Evolutionary conservation across 2,888 invertebrate genomes (phyloP).

Genomic region (Lycaena phlaeas): DNA sequence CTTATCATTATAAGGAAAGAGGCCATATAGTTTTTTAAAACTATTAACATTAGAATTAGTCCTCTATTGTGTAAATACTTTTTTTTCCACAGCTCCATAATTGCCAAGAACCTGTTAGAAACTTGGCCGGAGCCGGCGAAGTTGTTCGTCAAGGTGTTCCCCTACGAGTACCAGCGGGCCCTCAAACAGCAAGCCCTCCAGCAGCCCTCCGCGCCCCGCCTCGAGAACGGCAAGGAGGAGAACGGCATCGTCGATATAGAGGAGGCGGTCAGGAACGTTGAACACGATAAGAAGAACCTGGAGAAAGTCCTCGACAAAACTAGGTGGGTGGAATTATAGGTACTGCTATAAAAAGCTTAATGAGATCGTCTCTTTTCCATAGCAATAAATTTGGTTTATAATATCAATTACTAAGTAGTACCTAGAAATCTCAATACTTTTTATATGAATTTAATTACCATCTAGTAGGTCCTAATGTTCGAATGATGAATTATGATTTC

Average conservation of each 20-base stretch:
- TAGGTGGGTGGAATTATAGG: conserved; percentile 51
- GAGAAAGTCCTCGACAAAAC: conserved; percentile 88
- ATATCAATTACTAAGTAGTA: no score
- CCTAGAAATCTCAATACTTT: no score
- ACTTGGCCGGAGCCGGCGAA: conserved; percentile 85
- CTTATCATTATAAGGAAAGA: no score
- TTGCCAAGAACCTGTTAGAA: conserved; percentile 84
- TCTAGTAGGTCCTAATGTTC: no score
- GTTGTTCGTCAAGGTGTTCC: conserved; percentile 96
- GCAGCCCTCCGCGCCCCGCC: conserved; percentile 34
- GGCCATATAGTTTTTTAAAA: no score
- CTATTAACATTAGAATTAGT: no score
- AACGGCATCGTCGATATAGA: conserved; percentile 85
- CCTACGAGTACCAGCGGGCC: conserved; percentile 95
- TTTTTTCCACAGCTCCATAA: conserved; percentile 79
- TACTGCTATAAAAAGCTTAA: no score
- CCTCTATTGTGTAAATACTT: no score
- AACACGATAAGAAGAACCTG: conserved; percentile 83
- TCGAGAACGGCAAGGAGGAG: conserved; percentile 40
- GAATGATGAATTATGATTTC: no score
- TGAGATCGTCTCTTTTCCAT: no score
- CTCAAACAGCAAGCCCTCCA: conserved; percentile 77
- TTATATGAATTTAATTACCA: no score
- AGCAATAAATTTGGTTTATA: no score
- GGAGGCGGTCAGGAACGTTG: conserved; percentile 85